Evolutionary conservation across 2,888 invertebrate genomes (phyloP).

Genomic region (Xestia ashworthii): DNA sequence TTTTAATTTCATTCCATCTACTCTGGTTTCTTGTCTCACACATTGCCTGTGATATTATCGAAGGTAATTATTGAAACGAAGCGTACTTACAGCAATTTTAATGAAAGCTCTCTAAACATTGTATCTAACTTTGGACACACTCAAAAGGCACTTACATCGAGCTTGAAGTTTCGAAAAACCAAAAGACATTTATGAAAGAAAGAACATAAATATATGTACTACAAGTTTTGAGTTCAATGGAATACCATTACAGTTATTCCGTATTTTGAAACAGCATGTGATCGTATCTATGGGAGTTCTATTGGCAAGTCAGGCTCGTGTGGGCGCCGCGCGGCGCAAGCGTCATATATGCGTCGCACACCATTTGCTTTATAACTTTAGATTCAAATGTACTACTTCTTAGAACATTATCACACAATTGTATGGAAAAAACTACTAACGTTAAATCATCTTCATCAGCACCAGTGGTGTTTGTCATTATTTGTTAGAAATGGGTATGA

Average conservation of each 20-base stretch:
- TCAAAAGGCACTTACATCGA: neutral
- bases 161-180: slow-evolving; percentile 13
- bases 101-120: neutral
- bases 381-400: slow-evolving; percentile 35
- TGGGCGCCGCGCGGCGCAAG: slow-evolving; percentile 41
- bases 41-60: neutral
- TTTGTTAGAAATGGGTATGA: slow-evolving; percentile 1
- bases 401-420: slow-evolving; percentile 38
- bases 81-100: neutral
- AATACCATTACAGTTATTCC: slow-evolving; percentile 51
- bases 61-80: neutral
- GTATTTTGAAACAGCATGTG: slow-evolving; percentile 49
- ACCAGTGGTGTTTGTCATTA: neutral
- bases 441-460: neutral
- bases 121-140: neutral
- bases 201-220: neutral
- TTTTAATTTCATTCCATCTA: neutral
- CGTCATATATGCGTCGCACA: slow-evolving; percentile 13
- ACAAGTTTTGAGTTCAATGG: slow-evolving; percentile 37
- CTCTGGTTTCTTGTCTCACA: neutral
- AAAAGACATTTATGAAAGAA: slow-evolving; percentile 21
- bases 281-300: slow-evolving; percentile 49
- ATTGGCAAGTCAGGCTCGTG: slow-evolving; percentile 46
- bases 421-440: neutral
- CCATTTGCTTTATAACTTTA: slow-evolving; percentile 10